Evolutionary conservation across 53 echinoderm and acorn worm species (phyloP), one percentile per base, ranked within the genome.

Genomic region (Glandiceps talaboti): DNA sequence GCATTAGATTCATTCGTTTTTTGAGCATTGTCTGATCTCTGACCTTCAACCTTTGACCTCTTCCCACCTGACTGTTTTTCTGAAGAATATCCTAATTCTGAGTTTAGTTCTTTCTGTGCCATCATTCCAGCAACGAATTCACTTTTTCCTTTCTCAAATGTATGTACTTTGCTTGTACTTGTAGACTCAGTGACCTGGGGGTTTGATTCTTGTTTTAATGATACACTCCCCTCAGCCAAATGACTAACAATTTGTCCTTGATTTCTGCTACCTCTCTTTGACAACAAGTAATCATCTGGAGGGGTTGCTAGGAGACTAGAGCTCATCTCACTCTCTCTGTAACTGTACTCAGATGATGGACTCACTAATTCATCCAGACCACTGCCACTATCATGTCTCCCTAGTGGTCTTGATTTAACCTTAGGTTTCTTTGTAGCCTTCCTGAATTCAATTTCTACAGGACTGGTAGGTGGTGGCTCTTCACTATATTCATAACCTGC

Each of bases 321-420:
- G 80, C 96, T 92, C 74, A 95, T 87, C 85, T 95, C 92, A 30
- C 88, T 80, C 82, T 95, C 96, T 33, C 92, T 92, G 75, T 88
- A 92, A 78, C 92, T 92, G 28, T 31, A 33, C 28, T 78, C 0
- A 14, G 25, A 64, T 14, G 73, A 27, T 33, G 77, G 76, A 1
- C 33, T 33, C 0, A 33, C 33, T 26, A 72, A 29, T 25, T 83
- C 32, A 26, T 77, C 77, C 25, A 73, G 1, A 20, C 64, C 64
- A 45, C 64, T 45, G 64, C 64, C 64, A 45, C 64, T 45, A 20
- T 20, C 20, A 20, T 12, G 6, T 20, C 20, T 20, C 6, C 20
- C 64, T 45, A 20, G 6, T 45, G 64, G 64, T 45, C 20, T 45
- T 6, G 6, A 20, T 20, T 45, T 45, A 20, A 20, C 64, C 20